phyloP scores from a whole-genome alignment of 2,888 invertebrate genomes.

The Campoplex capitator region DNA sequence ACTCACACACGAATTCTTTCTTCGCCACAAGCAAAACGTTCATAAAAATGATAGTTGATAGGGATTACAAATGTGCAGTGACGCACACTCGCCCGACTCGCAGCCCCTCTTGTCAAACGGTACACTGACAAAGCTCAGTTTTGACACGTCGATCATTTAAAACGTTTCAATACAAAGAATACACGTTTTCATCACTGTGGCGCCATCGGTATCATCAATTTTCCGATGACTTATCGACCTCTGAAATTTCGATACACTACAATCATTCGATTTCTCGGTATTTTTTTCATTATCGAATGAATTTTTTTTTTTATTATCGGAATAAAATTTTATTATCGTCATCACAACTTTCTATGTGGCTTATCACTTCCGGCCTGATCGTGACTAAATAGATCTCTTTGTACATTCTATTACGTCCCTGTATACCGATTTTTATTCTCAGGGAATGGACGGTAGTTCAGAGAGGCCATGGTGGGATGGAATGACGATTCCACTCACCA shows the following conservation, averaged over 20 bases:
- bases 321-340: background rate
- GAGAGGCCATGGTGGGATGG: background rate
- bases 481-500: no score
- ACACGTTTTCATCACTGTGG: constrained; percentile 1
- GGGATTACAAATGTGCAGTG: background rate
- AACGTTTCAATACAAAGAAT: background rate
- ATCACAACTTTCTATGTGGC: background rate
- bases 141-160: constrained; percentile 17
- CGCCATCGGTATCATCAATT: constrained; percentile 19
- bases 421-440: background rate
- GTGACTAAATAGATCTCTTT: constrained; percentile 36
- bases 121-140: constrained; percentile 9
- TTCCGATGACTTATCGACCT: background rate
- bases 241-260: constrained; percentile 7
- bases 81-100: background rate
- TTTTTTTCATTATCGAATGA: background rate
- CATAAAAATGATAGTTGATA: constrained; percentile 38
- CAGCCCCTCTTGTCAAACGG: background rate
- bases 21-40: background rate
- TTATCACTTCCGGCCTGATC: constrained; percentile 28
- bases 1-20: background rate
- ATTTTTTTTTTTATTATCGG: background rate
- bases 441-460: background rate
- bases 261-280: background rate
- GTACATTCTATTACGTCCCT: background rate